Evolutionary conservation across 1,140 invertebrate genomes (phyloP).

Genomic region (Hyphantria cunea): DNA sequence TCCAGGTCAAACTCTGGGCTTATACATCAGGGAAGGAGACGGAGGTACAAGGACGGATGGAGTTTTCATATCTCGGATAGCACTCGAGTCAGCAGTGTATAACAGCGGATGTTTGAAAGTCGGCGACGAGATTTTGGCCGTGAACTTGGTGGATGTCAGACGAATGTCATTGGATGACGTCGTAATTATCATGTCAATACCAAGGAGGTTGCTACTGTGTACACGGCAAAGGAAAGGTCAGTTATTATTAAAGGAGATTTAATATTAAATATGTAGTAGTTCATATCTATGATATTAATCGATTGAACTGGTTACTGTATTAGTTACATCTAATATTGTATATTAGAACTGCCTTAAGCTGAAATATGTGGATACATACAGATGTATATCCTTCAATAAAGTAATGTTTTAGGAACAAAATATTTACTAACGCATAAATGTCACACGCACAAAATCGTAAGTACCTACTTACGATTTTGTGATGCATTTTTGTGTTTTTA

Average conservation of each 20-base stretch:
- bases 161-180: slow-evolving; percentile 99
- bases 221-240: slow-evolving; percentile 89
- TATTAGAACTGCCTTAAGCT: too few species aligned
- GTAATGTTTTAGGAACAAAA: too few species aligned
- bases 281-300: too few species aligned
- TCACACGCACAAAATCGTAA: too few species aligned
- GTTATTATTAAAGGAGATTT: neutral
- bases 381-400: too few species aligned
- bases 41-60: slow-evolving; percentile 96
- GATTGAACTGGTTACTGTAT: too few species aligned
- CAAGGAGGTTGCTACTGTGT: slow-evolving; percentile 95
- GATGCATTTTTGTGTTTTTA: too few species aligned
- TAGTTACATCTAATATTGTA: too few species aligned
- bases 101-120: slow-evolving; percentile 98
- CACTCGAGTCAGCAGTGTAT: slow-evolving; percentile 97
- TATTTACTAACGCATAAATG: too few species aligned
- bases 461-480: too few species aligned
- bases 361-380: too few species aligned
- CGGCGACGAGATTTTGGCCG: slow-evolving; percentile 99
- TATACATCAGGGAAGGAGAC: slow-evolving; percentile 98
- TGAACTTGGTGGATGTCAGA: slow-evolving; percentile 98
- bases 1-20: slow-evolving; percentile 98
- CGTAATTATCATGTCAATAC: slow-evolving; percentile 99
- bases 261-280: neutral
- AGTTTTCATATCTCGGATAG: slow-evolving; percentile 99